Evolutionary conservation across 2,888 invertebrate genomes (phyloP), one percentile per base, ranked within the genome.

Genomic region (Polylopha cassiicola): DNA sequence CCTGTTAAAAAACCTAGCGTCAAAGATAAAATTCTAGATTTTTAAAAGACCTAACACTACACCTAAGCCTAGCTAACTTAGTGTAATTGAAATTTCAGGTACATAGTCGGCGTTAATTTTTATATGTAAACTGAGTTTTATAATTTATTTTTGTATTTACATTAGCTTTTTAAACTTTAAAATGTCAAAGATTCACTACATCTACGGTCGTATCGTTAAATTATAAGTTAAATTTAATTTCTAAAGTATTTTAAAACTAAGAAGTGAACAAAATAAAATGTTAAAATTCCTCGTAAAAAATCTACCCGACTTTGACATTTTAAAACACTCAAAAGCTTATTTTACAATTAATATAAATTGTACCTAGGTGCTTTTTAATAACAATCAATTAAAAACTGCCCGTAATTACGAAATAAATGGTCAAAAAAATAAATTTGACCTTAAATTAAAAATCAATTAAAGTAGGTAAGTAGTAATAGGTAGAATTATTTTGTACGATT

Each of bases 21-120:
- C 76, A 55, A 69, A 71, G 66, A 70, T 76, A 73, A 63, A 70
- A 71, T 70, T 69, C 73, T 80, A 81, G 71, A 76, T 63, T 69
- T 73, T 60, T 71, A 65, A 58, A 47, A 61, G 60, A 66, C 64
- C 76, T 80, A 78, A 74, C 58, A 55, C 72, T 81, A 81, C 73
- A 58, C 62, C 74, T 80, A 79, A 73, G 68, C 65, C 66, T 73
- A 73, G 51, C 63, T 76, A 65, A 69, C 78, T 77, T 77, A 82
- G 68, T 78, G 72, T 82, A 84, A 84, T 84, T 82, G 82, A 82
- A 81, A 61, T 65, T 70, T 84, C 84, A 84, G 84, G 84, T 84
- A 84, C 84, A 71, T 79, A 65, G 76, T 81, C 77, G 73, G 80
- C 79, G 76, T 72, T 73, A 65, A 58, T 55, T 56, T 50, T 57